phyloP scores from a whole-genome alignment of 2,113 vertebrate species.

The Monopterus albus region DNA sequence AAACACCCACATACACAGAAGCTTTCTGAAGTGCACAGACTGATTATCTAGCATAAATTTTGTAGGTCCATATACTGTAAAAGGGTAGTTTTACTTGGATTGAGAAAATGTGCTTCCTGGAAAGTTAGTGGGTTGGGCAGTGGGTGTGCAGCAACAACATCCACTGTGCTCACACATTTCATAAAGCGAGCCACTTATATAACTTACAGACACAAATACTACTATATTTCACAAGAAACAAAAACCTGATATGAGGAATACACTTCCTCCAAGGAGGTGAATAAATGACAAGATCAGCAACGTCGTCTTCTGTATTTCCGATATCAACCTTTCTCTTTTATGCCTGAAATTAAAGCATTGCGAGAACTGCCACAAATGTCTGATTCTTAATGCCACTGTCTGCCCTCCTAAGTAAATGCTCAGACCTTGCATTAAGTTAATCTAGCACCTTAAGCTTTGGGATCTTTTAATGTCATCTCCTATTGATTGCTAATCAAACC shows the following conservation, averaged over 20 bases:
- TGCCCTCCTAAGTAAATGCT: slow-evolving; percentile 49
- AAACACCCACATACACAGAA: slow-evolving; percentile 37
- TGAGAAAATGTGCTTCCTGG: slow-evolving; percentile 21
- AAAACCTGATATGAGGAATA: slow-evolving; percentile 36
- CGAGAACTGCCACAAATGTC: slow-evolving; percentile 64
- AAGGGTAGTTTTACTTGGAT: slow-evolving; percentile 9
- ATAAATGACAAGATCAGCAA: slow-evolving; percentile 60
- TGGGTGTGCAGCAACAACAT: not conserved
- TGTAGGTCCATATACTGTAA: slow-evolving; percentile 7
- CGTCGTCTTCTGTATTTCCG: slow-evolving; percentile 44
- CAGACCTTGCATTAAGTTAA: slow-evolving; percentile 35
- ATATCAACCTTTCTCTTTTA: slow-evolving; percentile 70
- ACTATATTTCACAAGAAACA: slow-evolving; percentile 1
- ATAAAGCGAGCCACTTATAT: slow-evolving; percentile 28
- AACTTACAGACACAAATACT: slow-evolving; percentile 12
- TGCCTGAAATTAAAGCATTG: slow-evolving; percentile 72
- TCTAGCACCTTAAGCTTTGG: slow-evolving; percentile 18
- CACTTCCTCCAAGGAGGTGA: slow-evolving; percentile 25
- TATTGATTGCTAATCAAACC: slow-evolving; percentile 32
- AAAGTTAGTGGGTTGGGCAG: not conserved
- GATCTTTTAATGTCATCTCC: not conserved
- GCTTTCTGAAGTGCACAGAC: slow-evolving; percentile 36
- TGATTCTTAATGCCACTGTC: slow-evolving; percentile 58
- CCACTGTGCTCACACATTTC: slow-evolving; percentile 2
- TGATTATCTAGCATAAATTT: slow-evolving; percentile 29